A percentile compares a stretch with the other conserved stretches of the same genome.
phyloP scores from a whole-genome alignment of 23 tunicate species.

The Styela clava region DNA sequence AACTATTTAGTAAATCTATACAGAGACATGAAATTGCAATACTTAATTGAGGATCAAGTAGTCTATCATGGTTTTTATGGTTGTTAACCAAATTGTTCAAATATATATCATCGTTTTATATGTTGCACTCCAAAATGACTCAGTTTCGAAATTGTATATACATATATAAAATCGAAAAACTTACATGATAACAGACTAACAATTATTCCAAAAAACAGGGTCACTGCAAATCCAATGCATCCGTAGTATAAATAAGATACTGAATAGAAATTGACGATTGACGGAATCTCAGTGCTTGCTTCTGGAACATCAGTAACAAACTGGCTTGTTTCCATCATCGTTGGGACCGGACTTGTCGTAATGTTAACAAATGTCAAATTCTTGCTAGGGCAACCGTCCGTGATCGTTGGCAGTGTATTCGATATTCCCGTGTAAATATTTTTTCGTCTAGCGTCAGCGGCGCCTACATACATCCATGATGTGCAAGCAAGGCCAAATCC shows the following conservation, averaged over 20 bases:
- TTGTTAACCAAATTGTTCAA: too few relatives aligned
- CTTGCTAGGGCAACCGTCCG: neutral
- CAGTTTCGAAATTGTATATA: too few relatives aligned
- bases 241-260: slow-evolving; percentile 76
- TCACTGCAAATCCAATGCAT: slow-evolving; percentile 65
- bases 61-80: too few relatives aligned
- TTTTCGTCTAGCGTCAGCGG: neutral
- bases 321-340: neutral
- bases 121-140: too few relatives aligned
- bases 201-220: slow-evolving; percentile 41
- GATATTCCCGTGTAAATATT: neutral
- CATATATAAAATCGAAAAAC: too few relatives aligned
- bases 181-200: slow-evolving; percentile 50
- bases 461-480: slow-evolving; percentile 11
- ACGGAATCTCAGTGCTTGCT: slow-evolving; percentile 9
- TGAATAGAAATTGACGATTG: slow-evolving; percentile 49
- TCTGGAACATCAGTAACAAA: neutral
- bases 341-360: neutral
- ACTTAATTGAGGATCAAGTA: too few relatives aligned
- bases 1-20: too few relatives aligned
- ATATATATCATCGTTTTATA: too few relatives aligned
- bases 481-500: slow-evolving; percentile 17
- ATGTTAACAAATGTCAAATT: neutral
- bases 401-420: neutral
- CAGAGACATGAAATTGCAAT: too few relatives aligned